phyloP scores from a whole-genome alignment of 2,113 vertebrate genomes.

The Leucoraja erinaceus region DNA sequence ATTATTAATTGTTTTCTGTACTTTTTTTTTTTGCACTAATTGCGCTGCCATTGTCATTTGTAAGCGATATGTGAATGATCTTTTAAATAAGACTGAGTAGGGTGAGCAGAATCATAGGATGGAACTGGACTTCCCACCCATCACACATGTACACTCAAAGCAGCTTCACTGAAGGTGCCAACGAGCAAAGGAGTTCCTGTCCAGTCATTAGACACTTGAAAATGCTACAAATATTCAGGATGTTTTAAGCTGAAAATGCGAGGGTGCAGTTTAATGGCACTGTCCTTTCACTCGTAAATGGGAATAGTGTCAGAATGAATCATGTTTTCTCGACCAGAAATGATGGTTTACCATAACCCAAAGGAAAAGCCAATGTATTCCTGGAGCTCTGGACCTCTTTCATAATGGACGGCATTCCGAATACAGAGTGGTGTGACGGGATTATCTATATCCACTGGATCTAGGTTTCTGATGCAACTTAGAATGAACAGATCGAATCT shows the following conservation, averaged over 20 bases:
- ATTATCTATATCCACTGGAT: not conserved
- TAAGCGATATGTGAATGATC: slow-evolving; percentile 14
- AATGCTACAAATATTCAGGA: not conserved
- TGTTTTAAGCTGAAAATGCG: not conserved
- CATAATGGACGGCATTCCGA: not conserved
- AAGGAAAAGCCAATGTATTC: not conserved
- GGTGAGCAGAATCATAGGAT: not conserved
- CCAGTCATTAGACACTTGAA: no score
- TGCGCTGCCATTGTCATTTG: not conserved
- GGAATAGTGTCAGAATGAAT: not conserved
- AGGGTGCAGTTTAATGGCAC: no score
- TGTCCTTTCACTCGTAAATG: not conserved
- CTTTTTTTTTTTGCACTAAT: slow-evolving; percentile 30
- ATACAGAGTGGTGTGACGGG: not conserved
- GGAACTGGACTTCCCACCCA: not conserved
- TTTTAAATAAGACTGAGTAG: not conserved
- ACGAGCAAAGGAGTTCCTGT: not conserved
- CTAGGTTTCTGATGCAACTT: not conserved
- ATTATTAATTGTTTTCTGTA: slow-evolving; percentile 21
- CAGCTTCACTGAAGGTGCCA: not conserved
- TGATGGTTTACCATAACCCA: not conserved
- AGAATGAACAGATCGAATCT: not conserved
- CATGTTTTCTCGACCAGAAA: not conserved
- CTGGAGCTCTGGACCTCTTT: not conserved
- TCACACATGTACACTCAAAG: no score